Evolutionary conservation across 2,113 vertebrate species (phyloP).

Genomic region (Petrocephalus zakoni): DNA sequence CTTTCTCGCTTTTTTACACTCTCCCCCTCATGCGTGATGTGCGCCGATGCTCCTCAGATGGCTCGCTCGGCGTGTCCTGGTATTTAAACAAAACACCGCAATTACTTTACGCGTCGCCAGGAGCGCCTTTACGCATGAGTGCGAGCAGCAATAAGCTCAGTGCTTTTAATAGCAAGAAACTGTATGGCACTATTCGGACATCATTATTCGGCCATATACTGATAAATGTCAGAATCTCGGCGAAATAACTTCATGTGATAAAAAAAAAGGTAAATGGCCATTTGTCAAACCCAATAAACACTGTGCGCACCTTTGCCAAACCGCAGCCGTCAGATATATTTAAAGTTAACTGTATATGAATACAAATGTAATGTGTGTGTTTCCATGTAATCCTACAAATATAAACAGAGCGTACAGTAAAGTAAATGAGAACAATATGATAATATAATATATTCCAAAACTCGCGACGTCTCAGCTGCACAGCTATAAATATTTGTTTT

Average conservation of each 20-base stretch:
- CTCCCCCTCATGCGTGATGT: slow-evolving; percentile 51
- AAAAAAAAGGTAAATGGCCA: neutral
- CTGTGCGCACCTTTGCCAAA: neutral
- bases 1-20: slow-evolving; percentile 47
- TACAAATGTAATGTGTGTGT: neutral
- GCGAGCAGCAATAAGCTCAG: neutral
- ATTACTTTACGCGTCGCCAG: neutral
- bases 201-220: neutral
- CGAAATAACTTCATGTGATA: neutral
- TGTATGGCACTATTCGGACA: neutral
- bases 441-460: neutral
- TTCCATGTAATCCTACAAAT: neutral
- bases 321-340: neutral
- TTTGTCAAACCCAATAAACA: neutral
- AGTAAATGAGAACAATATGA: neutral
- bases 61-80: slow-evolving; percentile 50
- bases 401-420: neutral
- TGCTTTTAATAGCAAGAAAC: neutral
- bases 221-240: neutral
- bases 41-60: slow-evolving; percentile 51
- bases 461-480: neutral
- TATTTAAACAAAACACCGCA: slow-evolving; percentile 37
- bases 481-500: neutral
- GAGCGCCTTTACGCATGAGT: neutral
- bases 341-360: neutral